These are phyloP conservation scores for Drosophila azteca DNA, from an alignment of 1,140 invertebrate species.

Conservation along the genomic window DNA sequence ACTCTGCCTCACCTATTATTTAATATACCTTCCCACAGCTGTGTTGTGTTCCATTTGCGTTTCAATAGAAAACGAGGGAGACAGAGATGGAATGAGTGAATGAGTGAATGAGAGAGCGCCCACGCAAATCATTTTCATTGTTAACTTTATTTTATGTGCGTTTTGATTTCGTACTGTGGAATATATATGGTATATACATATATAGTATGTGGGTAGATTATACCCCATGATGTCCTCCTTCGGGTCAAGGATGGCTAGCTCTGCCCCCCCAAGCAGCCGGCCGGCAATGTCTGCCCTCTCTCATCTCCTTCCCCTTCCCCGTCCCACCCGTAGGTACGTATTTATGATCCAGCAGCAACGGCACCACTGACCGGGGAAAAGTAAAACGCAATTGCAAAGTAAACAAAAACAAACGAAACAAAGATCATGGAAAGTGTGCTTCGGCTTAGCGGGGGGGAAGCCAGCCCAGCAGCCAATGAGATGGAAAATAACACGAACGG, in stretches of 20 bases:
- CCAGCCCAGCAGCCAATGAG: conserved; percentile 13
- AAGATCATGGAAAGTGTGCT: conserved; percentile 15
- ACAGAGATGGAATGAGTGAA: conserved; percentile 1
- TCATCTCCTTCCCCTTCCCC: not conserved
- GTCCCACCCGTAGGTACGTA: no score
- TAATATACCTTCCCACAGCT: no score
- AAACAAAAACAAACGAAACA: conserved; percentile 4
- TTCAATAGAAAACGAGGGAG: not conserved
- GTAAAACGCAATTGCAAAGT: conserved; percentile 12
- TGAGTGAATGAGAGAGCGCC: conserved; percentile 26
- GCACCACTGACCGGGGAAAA: conserved; percentile 1
- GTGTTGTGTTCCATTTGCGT: no score
- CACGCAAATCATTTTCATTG: conserved; percentile 50
- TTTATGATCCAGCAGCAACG: conserved; percentile 16
- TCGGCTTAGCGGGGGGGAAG: not conserved
- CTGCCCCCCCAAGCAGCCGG: conserved; percentile 3
- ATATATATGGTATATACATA: conserved; percentile 17
- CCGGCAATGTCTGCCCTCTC: conserved; percentile 14
- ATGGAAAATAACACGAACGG: conserved; percentile 12
- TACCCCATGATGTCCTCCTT: not conserved
- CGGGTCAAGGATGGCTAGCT: no score
- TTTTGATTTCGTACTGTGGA: conserved; percentile 42
- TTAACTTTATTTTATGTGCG: conserved; percentile 48
- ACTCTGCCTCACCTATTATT: no score
- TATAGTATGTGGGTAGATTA: conserved; percentile 14